Conservation (phyloP, 2,888 invertebrate genomes). For the Barypeithes pellucidus region DNA sequence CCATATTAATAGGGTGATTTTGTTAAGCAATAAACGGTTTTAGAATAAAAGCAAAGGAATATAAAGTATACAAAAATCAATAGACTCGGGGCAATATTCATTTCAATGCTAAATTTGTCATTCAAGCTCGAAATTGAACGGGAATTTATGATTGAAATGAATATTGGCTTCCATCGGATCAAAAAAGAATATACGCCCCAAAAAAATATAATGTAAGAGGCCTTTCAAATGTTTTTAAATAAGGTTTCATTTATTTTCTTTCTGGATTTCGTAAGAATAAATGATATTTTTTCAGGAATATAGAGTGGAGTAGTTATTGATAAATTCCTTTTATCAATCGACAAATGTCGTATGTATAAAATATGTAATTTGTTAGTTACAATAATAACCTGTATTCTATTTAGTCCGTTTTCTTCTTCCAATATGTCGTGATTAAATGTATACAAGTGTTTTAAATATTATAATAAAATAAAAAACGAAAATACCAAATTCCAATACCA, state of each 20-base stretch:
- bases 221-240: conserved; percentile 40
- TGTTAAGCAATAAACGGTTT: conserved; percentile 29
- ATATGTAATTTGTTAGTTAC: too few relatives aligned
- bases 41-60: conserved; percentile 31
- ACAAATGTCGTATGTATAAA: too few relatives aligned
- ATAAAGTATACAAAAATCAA: conserved; percentile 37
- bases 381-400: too few relatives aligned
- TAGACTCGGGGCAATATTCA: conserved; percentile 66
- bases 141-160: conserved; percentile 71
- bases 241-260: conserved; percentile 22
- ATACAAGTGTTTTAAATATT: too few relatives aligned
- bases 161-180: conserved; percentile 61
- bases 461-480: not conserved
- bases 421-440: too few relatives aligned
- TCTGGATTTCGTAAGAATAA: not conserved
- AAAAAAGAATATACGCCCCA: conserved; percentile 40
- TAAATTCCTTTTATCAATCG: too few relatives aligned
- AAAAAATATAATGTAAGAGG: conserved; percentile 46
- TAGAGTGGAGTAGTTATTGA: too few relatives aligned
- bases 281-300: not conserved
- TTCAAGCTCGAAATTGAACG: conserved; percentile 71
- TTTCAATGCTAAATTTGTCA: conserved; percentile 71
- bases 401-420: too few relatives aligned
- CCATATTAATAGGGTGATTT: conserved; percentile 26
- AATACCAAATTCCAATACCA: conserved; percentile 13